Evolutionary conservation across 1,140 invertebrate genomes (phyloP).

Genomic region (Drosophila dunni): DNA sequence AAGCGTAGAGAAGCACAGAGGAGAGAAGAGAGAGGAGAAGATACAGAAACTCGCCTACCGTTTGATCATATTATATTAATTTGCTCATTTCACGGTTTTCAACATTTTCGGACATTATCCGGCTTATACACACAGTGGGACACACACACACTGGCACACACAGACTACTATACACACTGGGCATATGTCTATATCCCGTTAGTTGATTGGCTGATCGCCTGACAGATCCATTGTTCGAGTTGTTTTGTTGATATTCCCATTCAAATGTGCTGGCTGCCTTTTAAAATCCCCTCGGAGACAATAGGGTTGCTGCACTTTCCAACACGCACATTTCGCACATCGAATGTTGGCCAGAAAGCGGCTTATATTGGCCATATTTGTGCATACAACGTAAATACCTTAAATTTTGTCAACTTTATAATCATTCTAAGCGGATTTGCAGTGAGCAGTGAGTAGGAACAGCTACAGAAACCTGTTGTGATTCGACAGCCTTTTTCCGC

Average conservation of each 20-base stretch:
- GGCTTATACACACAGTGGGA: neutral
- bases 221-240: slow-evolving; percentile 58
- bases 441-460: neutral
- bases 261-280: slow-evolving; percentile 57
- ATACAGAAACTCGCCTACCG: neutral
- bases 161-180: too few species aligned
- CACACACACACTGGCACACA: too few species aligned
- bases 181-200: slow-evolving; percentile 43
- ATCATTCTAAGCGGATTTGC: slow-evolving; percentile 81
- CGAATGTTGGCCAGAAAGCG: slow-evolving; percentile 47
- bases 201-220: slow-evolving; percentile 62
- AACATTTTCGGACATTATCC: slow-evolving; percentile 54
- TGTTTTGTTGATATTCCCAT: slow-evolving; percentile 61
- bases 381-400: slow-evolving; percentile 67
- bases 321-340: slow-evolving; percentile 18
- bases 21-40: too few species aligned
- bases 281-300: slow-evolving; percentile 19
- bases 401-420: slow-evolving; percentile 82
- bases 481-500: slow-evolving; percentile 11
- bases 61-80: slow-evolving; percentile 48
- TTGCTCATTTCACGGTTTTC: slow-evolving; percentile 74
- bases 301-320: slow-evolving; percentile 11
- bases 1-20: neutral
- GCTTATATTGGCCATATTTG: slow-evolving; percentile 74
- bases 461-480: slow-evolving; percentile 47